A percentile compares a stretch with the other conserved stretches of the same genome.
These are phyloP conservation scores for Crocallis elinguaria DNA, from an alignment of 2,888 invertebrate species.

Conservation along the genomic window DNA sequence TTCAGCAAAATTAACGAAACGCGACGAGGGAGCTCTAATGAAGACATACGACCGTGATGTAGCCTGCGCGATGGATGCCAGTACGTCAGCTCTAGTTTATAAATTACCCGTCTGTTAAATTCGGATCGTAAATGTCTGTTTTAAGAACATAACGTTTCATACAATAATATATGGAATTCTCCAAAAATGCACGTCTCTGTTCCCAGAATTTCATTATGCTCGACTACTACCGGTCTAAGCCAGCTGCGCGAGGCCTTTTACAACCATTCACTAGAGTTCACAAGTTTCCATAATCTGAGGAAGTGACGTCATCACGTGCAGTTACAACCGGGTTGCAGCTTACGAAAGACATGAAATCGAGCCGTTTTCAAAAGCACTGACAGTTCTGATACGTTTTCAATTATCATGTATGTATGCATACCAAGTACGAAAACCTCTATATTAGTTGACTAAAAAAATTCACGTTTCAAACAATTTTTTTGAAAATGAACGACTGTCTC, in stretches of 20 bases:
- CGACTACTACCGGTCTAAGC: too few relatives aligned
- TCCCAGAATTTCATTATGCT: too few relatives aligned
- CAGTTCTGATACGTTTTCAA: too few relatives aligned
- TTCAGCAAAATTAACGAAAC: conserved; percentile 27
- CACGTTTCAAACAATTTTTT: neutral
- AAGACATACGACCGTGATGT: conserved; percentile 25
- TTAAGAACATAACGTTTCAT: too few relatives aligned
- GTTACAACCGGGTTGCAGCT: neutral
- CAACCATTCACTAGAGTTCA: too few relatives aligned
- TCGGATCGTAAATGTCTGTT: too few relatives aligned
- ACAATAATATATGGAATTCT: too few relatives aligned
- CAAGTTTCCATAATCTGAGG: neutral
- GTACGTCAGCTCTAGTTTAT: neutral
- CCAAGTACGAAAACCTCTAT: too few relatives aligned
- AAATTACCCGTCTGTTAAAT: too few relatives aligned
- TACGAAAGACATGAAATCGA: neutral
- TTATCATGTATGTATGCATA: too few relatives aligned
- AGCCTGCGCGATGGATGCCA: neutral
- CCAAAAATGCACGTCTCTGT: too few relatives aligned
- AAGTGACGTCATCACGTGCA: neutral
- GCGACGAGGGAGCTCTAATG: conserved; percentile 26
- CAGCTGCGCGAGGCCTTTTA: too few relatives aligned
- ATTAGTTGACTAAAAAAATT: neutral
- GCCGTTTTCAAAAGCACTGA: neutral
- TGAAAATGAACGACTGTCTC: neutral